A percentile compares a stretch with the other conserved stretches of the same genome.
phyloP scores from a whole-genome alignment of 2,888 invertebrate species.

The Ormyrus thymus region DNA sequence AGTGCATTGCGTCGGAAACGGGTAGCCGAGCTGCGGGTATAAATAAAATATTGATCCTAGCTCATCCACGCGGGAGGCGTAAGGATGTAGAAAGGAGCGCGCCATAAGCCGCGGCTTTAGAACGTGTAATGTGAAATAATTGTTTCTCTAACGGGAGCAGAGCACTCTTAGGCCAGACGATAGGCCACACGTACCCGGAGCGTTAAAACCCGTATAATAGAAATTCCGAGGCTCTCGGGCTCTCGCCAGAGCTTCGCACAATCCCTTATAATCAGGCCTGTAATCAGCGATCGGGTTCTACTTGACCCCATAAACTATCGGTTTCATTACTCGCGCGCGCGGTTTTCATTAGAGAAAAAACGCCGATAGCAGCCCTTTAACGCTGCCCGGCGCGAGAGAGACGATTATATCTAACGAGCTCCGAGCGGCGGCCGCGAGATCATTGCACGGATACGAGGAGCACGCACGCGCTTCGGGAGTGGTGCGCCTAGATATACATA shows the following conservation, averaged over 20 bases:
- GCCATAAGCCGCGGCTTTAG: neutral
- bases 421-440: conserved; percentile 28
- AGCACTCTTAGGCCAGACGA: neutral
- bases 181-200: too few relatives aligned
- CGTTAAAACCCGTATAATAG: conserved; percentile 26
- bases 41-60: too few relatives aligned
- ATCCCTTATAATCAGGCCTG: conserved; percentile 43
- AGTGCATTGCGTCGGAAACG: too few relatives aligned
- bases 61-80: too few relatives aligned
- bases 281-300: conserved; percentile 50
- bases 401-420: conserved; percentile 50
- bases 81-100: neutral
- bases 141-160: conserved; percentile 26
- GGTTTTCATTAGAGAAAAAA: conserved; percentile 34
- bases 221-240: conserved; percentile 19
- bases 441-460: conserved; percentile 49
- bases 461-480: conserved; percentile 52
- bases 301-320: conserved; percentile 54
- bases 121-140: conserved; percentile 47
- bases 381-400: conserved; percentile 12
- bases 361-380: conserved; percentile 28
- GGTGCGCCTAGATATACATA: conserved; percentile 12
- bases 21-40: too few relatives aligned
- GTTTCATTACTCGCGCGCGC: conserved; percentile 35
- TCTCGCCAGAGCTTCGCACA: conserved; percentile 40